Evolutionary conservation across 2,888 invertebrate genomes (phyloP), one percentile per base, ranked within the genome.

Genomic region (Epistrophella euchroma): DNA sequence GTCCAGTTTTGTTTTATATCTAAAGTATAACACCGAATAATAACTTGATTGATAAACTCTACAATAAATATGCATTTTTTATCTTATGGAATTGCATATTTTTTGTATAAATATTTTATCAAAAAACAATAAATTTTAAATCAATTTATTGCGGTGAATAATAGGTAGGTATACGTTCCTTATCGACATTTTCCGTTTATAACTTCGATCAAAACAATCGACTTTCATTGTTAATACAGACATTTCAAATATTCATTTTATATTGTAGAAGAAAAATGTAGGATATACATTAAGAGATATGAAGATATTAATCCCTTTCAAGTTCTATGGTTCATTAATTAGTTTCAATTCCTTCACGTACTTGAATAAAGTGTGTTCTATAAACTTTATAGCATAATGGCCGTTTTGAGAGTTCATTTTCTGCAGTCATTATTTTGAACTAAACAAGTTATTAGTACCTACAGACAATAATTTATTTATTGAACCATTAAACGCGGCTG

Each of bases 141-240:
- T 0, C 43, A n/a, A n/a, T 43, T n/a, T n/a, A 28, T 28, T 28
- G 6, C 28, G 4, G 28, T 5, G 6, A 1, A 6, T 28, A 28
- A 5, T 3, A 5, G 1, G 6, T 28, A 25, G 4, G 4, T 43
- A 15, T 25, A 11, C 0, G 40, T 13, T 25, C 2, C 13, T 52
- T 75, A 76, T 82, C 81, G 55, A 56, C 64, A 70, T 56, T 22
- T 19, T 1, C n/a, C n/a, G 40, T 56, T 64, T 70, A 81, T 81
- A 56, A 45, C 45, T 28, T 55, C 2, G 35, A 56, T 28, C 17
- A 66, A 19, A 58, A 5, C 28, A 5, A 28, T 28, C 28, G 28
- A 6, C 11, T 40, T 22, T 11, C 25, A 43, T n/a, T 43, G 43
- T 43, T n/a, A 43, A 43, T 43, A n/a, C 5, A 25, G 2, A 25